A percentile compares a stretch with the other conserved stretches of the same genome.
Conservation (phyloP, 2,888 invertebrate species). For the Seira ritae region DNA sequence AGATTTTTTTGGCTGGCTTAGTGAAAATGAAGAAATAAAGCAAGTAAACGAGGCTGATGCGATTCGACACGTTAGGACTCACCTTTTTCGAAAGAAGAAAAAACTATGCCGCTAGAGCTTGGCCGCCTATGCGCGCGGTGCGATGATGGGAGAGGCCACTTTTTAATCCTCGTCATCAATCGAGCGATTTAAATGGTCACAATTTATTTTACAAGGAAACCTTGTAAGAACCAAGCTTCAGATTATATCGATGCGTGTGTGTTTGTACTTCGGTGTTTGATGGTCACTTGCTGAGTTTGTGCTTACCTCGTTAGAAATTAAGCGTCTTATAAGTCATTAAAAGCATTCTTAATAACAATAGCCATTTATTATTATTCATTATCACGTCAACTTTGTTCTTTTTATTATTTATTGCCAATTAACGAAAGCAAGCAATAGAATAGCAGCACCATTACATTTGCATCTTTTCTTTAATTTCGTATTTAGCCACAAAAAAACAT, state of each 20-base stretch:
- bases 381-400: not conserved
- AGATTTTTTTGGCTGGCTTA: not conserved
- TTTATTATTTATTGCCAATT: slow-evolving; percentile 2
- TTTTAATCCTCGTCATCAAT: not conserved
- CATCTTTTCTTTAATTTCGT: not conserved
- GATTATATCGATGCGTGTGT: not conserved
- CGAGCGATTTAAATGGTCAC: not conserved
- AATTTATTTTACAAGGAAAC: not conserved
- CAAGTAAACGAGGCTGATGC: not conserved
- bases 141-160: too few relatives aligned
- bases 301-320: not conserved
- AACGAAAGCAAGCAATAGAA: not conserved
- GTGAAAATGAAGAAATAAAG: not conserved
- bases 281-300: too few relatives aligned
- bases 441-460: not conserved
- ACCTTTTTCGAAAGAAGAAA: not conserved
- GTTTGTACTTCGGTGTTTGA: not conserved
- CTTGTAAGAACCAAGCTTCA: not conserved
- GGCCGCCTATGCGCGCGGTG: too few relatives aligned
- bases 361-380: slow-evolving; percentile 11
- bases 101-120: too few relatives aligned
- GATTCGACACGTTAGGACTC: too few relatives aligned
- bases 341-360: not conserved
- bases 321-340: not conserved
- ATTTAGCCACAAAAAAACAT: not conserved